Percentiles rank a stretch among this genome's conserved stretches.
Conservation (phyloP, 2,888 invertebrate genomes). For the Lepidocyrtoides sp. region DNA sequence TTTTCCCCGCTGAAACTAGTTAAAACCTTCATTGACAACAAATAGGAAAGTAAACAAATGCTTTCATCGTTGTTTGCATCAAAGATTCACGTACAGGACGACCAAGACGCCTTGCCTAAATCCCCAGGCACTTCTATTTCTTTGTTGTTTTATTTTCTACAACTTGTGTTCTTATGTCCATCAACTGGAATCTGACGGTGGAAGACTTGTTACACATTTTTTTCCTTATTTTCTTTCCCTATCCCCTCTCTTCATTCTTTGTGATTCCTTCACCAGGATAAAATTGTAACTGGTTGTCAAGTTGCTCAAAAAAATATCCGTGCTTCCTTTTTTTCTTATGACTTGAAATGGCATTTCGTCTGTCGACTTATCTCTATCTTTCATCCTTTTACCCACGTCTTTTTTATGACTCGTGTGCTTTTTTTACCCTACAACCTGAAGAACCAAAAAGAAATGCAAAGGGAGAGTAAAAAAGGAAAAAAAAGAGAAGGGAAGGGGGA, state of each 20-base stretch:
- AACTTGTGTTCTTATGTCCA: slow-evolving; percentile 68
- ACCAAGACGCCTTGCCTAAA: slow-evolving; percentile 49
- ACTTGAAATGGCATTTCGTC: slow-evolving; percentile 71
- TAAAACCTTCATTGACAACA: slow-evolving; percentile 24
- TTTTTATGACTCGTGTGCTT: slow-evolving; percentile 55
- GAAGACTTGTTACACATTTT: slow-evolving; percentile 71
- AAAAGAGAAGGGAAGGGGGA: slow-evolving; percentile 11
- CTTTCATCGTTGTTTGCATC: slow-evolving; percentile 59
- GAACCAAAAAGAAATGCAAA: too few relatives aligned
- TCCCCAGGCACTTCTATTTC: slow-evolving; percentile 57
- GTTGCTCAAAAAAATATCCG: slow-evolving; percentile 64
- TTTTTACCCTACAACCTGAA: slow-evolving; percentile 38
- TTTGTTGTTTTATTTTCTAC: slow-evolving; percentile 70
- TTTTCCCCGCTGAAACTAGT: slow-evolving; percentile 48
- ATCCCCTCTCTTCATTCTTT: neutral
- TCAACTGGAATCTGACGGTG: slow-evolving; percentile 60
- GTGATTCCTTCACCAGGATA: slow-evolving; percentile 51
- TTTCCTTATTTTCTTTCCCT: slow-evolving; percentile 15
- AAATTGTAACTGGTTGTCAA: slow-evolving; percentile 77
- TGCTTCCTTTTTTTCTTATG: slow-evolving; percentile 42
- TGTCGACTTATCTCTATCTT: slow-evolving; percentile 78
- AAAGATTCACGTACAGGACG: slow-evolving; percentile 40
- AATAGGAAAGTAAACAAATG: slow-evolving; percentile 60
- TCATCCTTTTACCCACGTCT: slow-evolving; percentile 75
- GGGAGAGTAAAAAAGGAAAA: slow-evolving; percentile 16